Evolutionary conservation across 2,113 vertebrate species (phyloP), one percentile per base, ranked within the genome.

Genomic region (Nothobranchius furzeri): DNA sequence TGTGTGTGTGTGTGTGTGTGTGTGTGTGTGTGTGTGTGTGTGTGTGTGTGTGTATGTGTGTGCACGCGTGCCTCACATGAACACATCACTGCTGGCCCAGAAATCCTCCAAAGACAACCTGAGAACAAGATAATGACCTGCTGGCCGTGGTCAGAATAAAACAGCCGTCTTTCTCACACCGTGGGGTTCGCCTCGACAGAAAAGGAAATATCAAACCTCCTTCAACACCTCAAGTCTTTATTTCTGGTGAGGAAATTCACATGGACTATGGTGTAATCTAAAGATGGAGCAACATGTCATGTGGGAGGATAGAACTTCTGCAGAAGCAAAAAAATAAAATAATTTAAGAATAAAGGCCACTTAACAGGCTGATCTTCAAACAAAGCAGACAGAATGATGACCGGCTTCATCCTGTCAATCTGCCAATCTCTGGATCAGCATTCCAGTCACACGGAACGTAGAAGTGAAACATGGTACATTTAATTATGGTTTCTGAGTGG

Each of bases 401-500:
- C 8, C 5, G 4, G 24, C 24, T 81, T 42, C 64, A 58, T 56
- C 20, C 7, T n/a, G 65, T 57, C 46, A 45, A 25, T 40, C 50
- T 54, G 7, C 67, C 60, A 45, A 81, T 68, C 57, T 48, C 60
- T 58, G 6, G 37, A 78, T 78, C 63, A 64, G 58, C 54, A 43
- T 69, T 73, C 68, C 59, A 24, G 42, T 77, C 69, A 86, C 62
- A 68, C 35, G 49, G 55, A 56, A 46, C 8, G 24, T 61, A 66
- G 68, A 83, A 30, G 73, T 68, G 58, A 57, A 47, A 40, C 82
- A 60, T 12, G 17, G 46, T 53, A 53, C 53, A 68, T 78, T 70
- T 53, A 73, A 88, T 90, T 77, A 85, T 8, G 20, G 63, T 76
- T 72, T 62, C 68, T 67, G 40, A 49, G 60, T 88, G 85, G 30